phyloP scores from a whole-genome alignment of 2,888 invertebrate species.

The Melinopterus prodromus region DNA sequence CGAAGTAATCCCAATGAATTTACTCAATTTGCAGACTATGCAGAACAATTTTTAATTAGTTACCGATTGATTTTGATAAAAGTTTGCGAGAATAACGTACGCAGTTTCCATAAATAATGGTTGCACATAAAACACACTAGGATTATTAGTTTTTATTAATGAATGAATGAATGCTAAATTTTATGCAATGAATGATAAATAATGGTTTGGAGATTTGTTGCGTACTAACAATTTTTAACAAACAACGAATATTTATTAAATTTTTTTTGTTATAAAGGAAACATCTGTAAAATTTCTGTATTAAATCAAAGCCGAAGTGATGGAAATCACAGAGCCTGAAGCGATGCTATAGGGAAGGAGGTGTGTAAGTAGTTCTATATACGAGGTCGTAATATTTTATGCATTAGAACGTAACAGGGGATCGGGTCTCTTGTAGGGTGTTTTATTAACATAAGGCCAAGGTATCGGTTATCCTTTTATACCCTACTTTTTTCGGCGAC shows the following conservation, averaged over 20 bases:
- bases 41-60: no score
- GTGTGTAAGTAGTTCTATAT: neutral
- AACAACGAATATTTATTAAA: neutral
- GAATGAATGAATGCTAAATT: no score
- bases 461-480: slow-evolving; percentile 31
- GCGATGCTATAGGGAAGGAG: neutral
- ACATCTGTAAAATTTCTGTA: neutral
- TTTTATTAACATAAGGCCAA: slow-evolving; percentile 32
- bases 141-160: no score
- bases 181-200: no score
- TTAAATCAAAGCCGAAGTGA: neutral
- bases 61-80: no score
- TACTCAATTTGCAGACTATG: no score
- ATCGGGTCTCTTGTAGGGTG: slow-evolving; percentile 15
- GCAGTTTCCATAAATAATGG: no score
- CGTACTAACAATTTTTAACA: no score
- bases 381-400: neutral
- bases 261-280: neutral
- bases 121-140: no score
- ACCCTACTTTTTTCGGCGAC: neutral
- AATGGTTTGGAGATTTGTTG: no score
- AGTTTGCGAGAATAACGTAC: no score
- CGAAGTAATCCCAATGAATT: no score
- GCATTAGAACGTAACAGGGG: neutral
- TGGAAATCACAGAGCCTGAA: neutral